These are phyloP conservation scores for Clanis bilineata DNA, from an alignment of 2,888 invertebrate genomes.

Conservation along the genomic window DNA sequence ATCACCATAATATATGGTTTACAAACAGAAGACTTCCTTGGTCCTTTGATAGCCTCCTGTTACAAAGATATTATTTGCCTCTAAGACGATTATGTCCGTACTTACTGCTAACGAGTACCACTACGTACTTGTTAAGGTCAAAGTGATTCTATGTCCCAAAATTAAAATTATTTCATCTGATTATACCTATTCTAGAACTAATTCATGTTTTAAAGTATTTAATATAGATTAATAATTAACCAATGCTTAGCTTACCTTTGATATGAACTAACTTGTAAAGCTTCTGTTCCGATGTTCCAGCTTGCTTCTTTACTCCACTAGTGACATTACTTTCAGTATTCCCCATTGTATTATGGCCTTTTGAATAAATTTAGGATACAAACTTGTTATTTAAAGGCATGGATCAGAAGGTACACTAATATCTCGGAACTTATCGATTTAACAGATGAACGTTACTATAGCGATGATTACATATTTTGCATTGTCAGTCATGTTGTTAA, in stretches of 20 bases:
- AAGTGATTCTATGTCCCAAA: too few relatives aligned
- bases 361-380: background rate
- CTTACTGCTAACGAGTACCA: too few relatives aligned
- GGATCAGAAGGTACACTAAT: background rate
- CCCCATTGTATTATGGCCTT: constrained; percentile 70
- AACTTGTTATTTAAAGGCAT: background rate
- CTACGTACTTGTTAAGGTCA: too few relatives aligned
- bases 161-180: too few relatives aligned
- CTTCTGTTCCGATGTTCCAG: constrained; percentile 90
- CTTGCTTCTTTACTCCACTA: constrained; percentile 97
- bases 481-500: too few relatives aligned
- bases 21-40: too few relatives aligned
- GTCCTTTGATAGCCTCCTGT: too few relatives aligned
- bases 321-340: constrained; percentile 95
- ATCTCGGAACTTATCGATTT: background rate
- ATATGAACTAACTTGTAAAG: constrained; percentile 95
- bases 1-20: constrained; percentile 5
- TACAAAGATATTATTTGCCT: too few relatives aligned
- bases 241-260: constrained; percentile 90
- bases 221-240: too few relatives aligned
- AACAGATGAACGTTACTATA: background rate
- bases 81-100: too few relatives aligned
- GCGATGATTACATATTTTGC: background rate
- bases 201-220: too few relatives aligned
- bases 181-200: too few relatives aligned